These are phyloP conservation scores for Tetragonula clypearis DNA, from an alignment of 1,140 invertebrate genomes.

Conservation along the genomic window DNA sequence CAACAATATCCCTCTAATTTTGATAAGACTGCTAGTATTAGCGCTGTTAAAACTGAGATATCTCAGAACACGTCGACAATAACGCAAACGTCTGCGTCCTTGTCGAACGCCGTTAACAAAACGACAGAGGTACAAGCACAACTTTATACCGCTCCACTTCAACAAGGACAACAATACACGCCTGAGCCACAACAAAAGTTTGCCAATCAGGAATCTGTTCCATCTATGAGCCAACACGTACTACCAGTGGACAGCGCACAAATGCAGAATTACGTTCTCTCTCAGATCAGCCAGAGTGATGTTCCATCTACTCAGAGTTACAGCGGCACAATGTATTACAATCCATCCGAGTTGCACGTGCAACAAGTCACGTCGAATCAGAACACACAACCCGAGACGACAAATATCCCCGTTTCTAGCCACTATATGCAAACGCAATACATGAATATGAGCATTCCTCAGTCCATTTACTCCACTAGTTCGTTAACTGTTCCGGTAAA, in stretches of 20 bases:
- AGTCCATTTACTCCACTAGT: constrained; percentile 40
- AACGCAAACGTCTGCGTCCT: constrained; percentile 21
- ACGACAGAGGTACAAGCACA: constrained; percentile 26
- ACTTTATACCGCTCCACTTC: constrained; percentile 17
- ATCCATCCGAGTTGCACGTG: constrained; percentile 29
- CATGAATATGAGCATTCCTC: constrained; percentile 33
- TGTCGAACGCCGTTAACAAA: constrained; percentile 20
- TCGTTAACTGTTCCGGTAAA: constrained; percentile 18
- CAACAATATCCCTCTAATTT: constrained; percentile 47
- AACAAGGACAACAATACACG: constrained; percentile 42
- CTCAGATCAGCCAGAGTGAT: constrained; percentile 46
- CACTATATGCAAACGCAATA: constrained; percentile 57
- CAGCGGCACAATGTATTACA: constrained; percentile 44
- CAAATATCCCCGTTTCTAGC: constrained; percentile 16
- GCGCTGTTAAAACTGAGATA: constrained; percentile 8
- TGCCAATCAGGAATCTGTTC: constrained; percentile 35
- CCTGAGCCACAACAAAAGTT: constrained; percentile 42
- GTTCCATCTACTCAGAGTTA: constrained; percentile 47
- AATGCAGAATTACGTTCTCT: constrained; percentile 50
- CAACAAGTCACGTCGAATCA: constrained; percentile 38
- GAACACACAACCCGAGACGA: constrained; percentile 9
- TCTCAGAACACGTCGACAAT: constrained; percentile 25
- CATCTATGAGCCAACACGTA: constrained; percentile 31
- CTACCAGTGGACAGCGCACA: constrained; percentile 26
- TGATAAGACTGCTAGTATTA: constrained; percentile 26